Evolutionary conservation across 2,888 invertebrate species (phyloP), one percentile per base, ranked within the genome.

Genomic region (Acleris emargana): DNA sequence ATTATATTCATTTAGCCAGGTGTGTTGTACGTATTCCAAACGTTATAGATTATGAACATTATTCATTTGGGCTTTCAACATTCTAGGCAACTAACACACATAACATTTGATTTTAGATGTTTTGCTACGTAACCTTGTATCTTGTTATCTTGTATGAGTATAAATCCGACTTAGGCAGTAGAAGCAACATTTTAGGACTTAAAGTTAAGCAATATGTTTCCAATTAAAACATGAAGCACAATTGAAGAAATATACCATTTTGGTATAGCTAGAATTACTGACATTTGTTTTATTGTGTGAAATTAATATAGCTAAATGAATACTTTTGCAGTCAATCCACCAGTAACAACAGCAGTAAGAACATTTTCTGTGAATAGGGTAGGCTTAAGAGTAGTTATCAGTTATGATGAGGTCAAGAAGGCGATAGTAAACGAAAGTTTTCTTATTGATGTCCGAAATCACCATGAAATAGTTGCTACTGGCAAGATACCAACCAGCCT

Each of bases 371-470:
- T 59, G 32, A 80, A 74, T 28, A 91, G 90, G 89, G 86, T 85
- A 17, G 89, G 90, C 67, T 85, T 88, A 43, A 81, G 81, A 62
- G 76, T 81, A 73, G 83, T 91, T 5, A 71, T 90, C 3, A 87
- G 85, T 66, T 91, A 89, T 67, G 90, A 91, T 62, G 90, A 92
- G 38, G 82, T 92, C 81, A 67, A 89, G 57, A 84, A 88, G 70
- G 81, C 85, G 1, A 86, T 91, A 49, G 72, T 88, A 52, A 80
- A 88, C 62, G 79, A 86, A 57, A 93, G 94, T 72, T 83, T 95
- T 3, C 93, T 97, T 6, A 95, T 97, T 73, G 97, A 97, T 90
- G 96, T 97, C 0, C 94, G 97, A 50, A 95, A 96, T 77, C 95
- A 95, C 20, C 85, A 93, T 6, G 97, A 97, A 88, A 88, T 97